Conservation (phyloP, 2,113 vertebrate genomes). For the Mungos mungo region DNA sequence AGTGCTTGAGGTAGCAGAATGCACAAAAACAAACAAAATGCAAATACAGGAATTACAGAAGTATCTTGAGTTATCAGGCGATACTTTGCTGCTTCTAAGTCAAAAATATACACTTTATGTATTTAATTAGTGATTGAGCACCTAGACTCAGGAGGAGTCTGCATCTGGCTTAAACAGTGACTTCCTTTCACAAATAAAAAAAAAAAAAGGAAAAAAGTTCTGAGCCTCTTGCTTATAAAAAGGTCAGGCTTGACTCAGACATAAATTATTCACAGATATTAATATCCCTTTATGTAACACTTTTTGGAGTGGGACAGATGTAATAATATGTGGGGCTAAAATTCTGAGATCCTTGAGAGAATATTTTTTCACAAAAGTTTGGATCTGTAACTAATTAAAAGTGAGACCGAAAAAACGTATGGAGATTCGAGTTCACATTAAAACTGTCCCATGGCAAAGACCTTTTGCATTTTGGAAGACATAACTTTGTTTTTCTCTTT, state of each 20-base stretch:
- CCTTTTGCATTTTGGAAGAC: constrained; percentile 57
- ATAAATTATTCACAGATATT: constrained; percentile 46
- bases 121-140: constrained; percentile 74
- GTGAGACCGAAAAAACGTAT: not conserved
- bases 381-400: constrained; percentile 65
- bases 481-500: constrained; percentile 65
- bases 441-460: constrained; percentile 51
- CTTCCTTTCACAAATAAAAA: constrained; percentile 55
- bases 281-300: constrained; percentile 20
- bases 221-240: constrained; percentile 50
- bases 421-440: constrained; percentile 48
- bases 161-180: constrained; percentile 62
- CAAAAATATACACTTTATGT: constrained; percentile 42
- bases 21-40: constrained; percentile 69
- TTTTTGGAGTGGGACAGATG: constrained; percentile 42
- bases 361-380: constrained; percentile 22
- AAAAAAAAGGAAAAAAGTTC: constrained; percentile 1
- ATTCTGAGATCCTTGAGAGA: not conserved
- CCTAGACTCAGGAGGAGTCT: constrained; percentile 25
- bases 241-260: constrained; percentile 25
- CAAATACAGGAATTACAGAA: constrained; percentile 64
- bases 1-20: constrained; percentile 64
- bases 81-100: constrained; percentile 58
- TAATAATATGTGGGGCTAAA: constrained; percentile 7
- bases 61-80: constrained; percentile 52